These are phyloP conservation scores for Chymomyza caudatula DNA, from an alignment of 2,888 invertebrate genomes.

Conservation along the genomic window DNA sequence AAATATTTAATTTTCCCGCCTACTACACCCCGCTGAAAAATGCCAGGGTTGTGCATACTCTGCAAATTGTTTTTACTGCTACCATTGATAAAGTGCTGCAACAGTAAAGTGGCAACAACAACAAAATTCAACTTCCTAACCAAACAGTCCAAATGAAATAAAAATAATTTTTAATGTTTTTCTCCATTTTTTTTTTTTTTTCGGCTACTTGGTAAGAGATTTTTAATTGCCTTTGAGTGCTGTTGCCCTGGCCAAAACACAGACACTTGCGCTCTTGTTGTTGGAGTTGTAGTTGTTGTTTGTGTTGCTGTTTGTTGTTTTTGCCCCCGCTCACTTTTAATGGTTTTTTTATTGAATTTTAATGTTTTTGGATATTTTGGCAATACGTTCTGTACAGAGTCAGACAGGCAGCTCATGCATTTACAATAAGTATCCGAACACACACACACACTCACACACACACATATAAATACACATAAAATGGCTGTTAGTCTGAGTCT, in stretches of 20 bases:
- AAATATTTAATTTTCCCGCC: constrained; percentile 63
- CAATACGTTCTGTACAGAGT: neutral
- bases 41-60: constrained; percentile 14
- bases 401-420: neutral
- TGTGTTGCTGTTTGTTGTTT: constrained; percentile 31
- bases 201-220: constrained; percentile 44
- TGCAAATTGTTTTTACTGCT: constrained; percentile 25
- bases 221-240: constrained; percentile 69
- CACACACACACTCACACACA: neutral
- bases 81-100: constrained; percentile 58
- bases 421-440: neutral
- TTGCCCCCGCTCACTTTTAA: constrained; percentile 42
- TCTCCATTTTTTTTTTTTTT: constrained; percentile 20
- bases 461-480: neutral
- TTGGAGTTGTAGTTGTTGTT: constrained; percentile 8
- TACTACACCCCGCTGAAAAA: constrained; percentile 20
- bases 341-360: constrained; percentile 69
- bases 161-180: constrained; percentile 39
- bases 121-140: neutral
- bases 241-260: constrained; percentile 7
- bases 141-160: neutral
- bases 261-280: constrained; percentile 32
- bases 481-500: neutral
- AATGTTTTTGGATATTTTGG: constrained; percentile 63
- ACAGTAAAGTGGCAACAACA: constrained; percentile 9